phyloP scores from a whole-genome alignment of 2,888 invertebrate genomes.

The Meganola albula region DNA sequence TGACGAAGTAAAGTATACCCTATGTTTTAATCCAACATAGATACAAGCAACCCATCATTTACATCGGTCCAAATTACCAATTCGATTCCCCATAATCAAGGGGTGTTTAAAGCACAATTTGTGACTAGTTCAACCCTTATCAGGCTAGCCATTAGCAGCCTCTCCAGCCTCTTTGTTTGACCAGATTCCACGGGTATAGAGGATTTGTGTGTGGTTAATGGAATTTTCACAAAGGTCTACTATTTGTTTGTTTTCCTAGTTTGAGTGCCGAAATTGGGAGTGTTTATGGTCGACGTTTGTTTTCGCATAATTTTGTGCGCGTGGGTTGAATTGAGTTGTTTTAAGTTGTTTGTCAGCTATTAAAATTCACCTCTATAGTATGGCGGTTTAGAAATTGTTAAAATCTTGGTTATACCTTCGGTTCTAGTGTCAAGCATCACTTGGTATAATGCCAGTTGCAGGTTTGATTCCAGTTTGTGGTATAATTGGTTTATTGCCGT shows the following conservation, averaged over 20 bases:
- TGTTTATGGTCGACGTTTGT: not conserved
- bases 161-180: slow-evolving; percentile 13
- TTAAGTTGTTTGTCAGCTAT: too few relatives aligned
- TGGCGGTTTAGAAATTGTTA: too few relatives aligned
- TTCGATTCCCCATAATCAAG: too few relatives aligned
- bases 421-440: too few relatives aligned
- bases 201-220: slow-evolving; percentile 17
- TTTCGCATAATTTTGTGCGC: not conserved
- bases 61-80: too few relatives aligned
- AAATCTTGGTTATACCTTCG: too few relatives aligned
- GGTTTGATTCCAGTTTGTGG: too few relatives aligned
- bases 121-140: slow-evolving; percentile 10
- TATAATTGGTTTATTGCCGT: too few relatives aligned
- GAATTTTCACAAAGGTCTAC: slow-evolving; percentile 3
- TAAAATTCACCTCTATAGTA: too few relatives aligned
- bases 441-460: too few relatives aligned
- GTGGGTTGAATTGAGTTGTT: not conserved
- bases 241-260: slow-evolving; percentile 1
- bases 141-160: slow-evolving; percentile 17
- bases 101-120: slow-evolving; percentile 4
- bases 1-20: too few relatives aligned
- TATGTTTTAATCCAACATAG: too few relatives aligned
- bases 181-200: slow-evolving; percentile 9
- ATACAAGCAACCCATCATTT: slow-evolving; percentile 7
- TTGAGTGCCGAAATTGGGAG: not conserved